These are phyloP conservation scores for Stegostoma tigrinum DNA, from an alignment of 2,113 vertebrate species.

Conservation along the genomic window DNA sequence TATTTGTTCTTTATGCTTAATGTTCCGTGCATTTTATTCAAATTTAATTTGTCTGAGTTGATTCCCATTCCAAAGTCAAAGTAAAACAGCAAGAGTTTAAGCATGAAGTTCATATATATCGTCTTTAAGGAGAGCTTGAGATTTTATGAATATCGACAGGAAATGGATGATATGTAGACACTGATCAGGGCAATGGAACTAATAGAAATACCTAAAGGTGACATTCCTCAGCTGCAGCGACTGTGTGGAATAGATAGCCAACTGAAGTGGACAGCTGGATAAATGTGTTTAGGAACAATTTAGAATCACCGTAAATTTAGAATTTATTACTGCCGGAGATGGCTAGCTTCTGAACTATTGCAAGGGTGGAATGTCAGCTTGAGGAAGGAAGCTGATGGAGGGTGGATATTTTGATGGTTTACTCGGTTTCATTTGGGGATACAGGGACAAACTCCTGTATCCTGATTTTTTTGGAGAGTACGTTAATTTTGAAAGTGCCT, in stretches of 20 bases:
- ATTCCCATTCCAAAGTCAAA: background rate
- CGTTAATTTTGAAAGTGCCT: background rate
- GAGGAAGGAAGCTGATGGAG: background rate
- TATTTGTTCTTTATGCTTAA: background rate
- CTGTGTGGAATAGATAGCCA: background rate
- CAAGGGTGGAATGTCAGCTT: background rate
- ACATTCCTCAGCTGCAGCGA: background rate
- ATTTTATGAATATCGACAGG: background rate
- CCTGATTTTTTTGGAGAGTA: background rate
- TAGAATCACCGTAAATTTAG: too few relatives aligned
- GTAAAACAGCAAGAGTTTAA: background rate
- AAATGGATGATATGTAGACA: background rate
- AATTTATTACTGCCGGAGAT: background rate
- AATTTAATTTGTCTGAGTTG: background rate
- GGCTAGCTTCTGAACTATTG: background rate
- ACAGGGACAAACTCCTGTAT: background rate
- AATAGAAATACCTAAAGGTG: background rate
- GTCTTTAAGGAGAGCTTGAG: background rate
- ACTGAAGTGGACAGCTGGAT: background rate
- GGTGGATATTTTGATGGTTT: background rate
- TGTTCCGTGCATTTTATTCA: background rate
- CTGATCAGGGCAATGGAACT: background rate
- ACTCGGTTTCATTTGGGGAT: background rate
- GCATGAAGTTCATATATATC: background rate
- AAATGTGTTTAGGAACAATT: background rate